Evolutionary conservation across 2,888 invertebrate species (phyloP), one percentile per base, ranked within the genome.

Genomic region (Sinohyriopsis cumingii): DNA sequence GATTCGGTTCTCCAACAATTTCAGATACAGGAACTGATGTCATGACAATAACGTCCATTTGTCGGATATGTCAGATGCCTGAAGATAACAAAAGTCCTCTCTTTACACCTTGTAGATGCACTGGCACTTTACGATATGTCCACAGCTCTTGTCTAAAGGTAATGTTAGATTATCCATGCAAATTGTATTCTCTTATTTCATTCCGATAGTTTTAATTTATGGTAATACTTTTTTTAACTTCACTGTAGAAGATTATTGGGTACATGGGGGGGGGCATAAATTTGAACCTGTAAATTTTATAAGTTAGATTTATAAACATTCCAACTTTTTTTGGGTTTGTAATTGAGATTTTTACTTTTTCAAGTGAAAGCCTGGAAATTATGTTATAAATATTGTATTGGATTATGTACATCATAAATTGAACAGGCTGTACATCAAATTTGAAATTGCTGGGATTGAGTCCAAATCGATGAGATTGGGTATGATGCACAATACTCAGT

Each of bases 51-150:
- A 45, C 45, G 4, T 45, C 45, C 45, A 88, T 91, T 69, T 92
- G 92, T 82, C 87, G 92, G 67, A 92, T 92, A 68, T 92, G 92
- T 79, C 92, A 92, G 77, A 76, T 86, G 78, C 83, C 86, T 4
- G 87, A 84, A 20, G 86, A 85, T 71, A 82, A 83, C 22, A 72
- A 71, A 18, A 84, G 85, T 63, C 80, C 90, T 5, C 88, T 92
- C 55, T 91, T 92, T 68, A 90, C 91, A 7, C 92, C 92, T 0
- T 92, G 92, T 80, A 85, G 92, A 57, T 92, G 92, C 81, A 87
- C 91, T 45, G 92, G 92, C 25, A 90, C 91, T 20, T 88, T 92
- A 82, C 88, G 90, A 77, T 91, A 88, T 82, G 91, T 92, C 55
- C 92, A 92, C 80, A 89, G 89, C 71, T 87, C 89, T 65, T 92